Evolutionary conservation across 2,113 vertebrate species (phyloP).

Genomic region (Phyllostomus hastatus): DNA sequence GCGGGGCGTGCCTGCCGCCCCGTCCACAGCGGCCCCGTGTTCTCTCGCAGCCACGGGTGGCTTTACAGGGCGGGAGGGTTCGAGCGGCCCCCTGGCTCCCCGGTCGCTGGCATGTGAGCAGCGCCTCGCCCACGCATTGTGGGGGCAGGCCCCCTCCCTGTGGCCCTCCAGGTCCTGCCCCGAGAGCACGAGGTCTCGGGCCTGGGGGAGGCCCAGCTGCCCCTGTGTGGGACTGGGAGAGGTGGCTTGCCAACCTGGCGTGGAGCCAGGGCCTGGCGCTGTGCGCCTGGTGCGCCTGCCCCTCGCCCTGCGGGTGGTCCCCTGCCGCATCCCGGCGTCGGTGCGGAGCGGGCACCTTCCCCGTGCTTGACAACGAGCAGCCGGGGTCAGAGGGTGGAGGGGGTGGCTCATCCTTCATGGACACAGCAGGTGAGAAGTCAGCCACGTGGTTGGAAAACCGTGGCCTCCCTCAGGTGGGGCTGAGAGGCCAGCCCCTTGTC

Average conservation of each 20-base stretch:
- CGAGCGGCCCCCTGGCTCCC: not conserved
- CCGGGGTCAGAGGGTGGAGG: not conserved
- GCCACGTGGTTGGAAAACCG: too few relatives aligned
- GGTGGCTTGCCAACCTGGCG: accelerated
- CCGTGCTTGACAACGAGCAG: not conserved
- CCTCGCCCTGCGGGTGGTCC: accelerated
- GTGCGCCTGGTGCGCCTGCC: too few relatives aligned
- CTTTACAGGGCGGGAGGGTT: too few relatives aligned
- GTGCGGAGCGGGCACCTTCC: not conserved
- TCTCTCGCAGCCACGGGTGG: accelerated
- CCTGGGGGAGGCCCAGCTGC: not conserved
- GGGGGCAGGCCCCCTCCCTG: accelerated
- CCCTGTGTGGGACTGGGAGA: too few relatives aligned
- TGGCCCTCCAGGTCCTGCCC: not conserved
- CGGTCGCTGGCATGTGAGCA: not conserved
- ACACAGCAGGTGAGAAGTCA: accelerated
- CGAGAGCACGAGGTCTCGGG: too few relatives aligned
- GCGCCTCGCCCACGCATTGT: accelerated
- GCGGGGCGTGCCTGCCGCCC: not conserved
- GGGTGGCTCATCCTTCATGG: too few relatives aligned
- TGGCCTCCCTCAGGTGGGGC: accelerated
- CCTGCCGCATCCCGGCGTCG: accelerated
- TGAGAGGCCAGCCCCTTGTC: accelerated
- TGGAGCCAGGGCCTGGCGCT: not conserved
- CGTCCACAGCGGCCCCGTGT: accelerated